Evolutionary conservation across 2,113 vertebrate species (phyloP).

Genomic region (Calonectris borealis): DNA sequence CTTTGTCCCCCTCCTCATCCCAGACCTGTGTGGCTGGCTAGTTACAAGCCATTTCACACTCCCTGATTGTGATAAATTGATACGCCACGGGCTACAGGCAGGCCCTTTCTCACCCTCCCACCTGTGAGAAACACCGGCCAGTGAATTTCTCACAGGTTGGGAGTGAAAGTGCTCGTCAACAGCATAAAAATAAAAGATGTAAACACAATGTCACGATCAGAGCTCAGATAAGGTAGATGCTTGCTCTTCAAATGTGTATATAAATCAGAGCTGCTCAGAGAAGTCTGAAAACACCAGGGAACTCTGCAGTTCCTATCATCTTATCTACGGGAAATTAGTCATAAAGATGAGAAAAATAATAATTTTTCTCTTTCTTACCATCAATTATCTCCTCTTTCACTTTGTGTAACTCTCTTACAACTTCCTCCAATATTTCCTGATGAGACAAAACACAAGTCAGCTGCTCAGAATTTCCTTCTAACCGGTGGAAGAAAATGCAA

Average conservation of each 20-base stretch:
- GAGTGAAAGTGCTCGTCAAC: not conserved
- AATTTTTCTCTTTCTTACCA: conserved; percentile 81
- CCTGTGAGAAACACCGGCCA: conserved; percentile 9
- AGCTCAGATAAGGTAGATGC: not conserved
- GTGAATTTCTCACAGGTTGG: conserved; percentile 14
- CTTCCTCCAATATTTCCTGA: conserved; percentile 99
- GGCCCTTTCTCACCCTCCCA: not conserved
- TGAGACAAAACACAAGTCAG: conserved; percentile 65
- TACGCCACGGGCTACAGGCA: not conserved
- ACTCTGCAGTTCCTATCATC: conserved; percentile 39
- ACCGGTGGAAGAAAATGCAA: conserved; percentile 54
- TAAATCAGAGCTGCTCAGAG: conserved; percentile 5
- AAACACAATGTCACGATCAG: not conserved
- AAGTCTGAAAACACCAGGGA: conserved; percentile 24
- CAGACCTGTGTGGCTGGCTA: accelerated
- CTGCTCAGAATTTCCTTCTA: conserved; percentile 63
- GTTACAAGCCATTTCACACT: not conserved
- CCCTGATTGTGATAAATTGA: not conserved
- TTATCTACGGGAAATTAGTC: conserved; percentile 50
- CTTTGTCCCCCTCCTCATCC: not conserved
- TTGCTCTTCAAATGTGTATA: not conserved
- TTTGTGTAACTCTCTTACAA: conserved; percentile 96
- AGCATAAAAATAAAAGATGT: not conserved
- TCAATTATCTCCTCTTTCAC: conserved; percentile 99
- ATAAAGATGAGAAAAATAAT: conserved; percentile 67